Percentiles rank a stretch among this genome's conserved stretches.
phyloP scores from a whole-genome alignment of 2,888 invertebrate species.

The Ceriagrion tenellum region DNA sequence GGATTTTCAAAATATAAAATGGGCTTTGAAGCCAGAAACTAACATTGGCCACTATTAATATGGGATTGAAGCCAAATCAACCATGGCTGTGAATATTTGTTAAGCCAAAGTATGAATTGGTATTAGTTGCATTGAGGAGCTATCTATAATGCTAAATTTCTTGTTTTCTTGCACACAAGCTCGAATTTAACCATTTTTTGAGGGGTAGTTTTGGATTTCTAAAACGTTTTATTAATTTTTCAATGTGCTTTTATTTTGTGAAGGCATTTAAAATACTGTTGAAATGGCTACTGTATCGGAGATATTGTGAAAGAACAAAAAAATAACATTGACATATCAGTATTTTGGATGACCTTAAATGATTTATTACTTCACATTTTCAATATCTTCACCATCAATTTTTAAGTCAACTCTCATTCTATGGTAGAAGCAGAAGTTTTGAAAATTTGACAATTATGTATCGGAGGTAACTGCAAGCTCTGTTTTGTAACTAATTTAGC shows the following conservation, averaged over 20 bases:
- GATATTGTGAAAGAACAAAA: slow-evolving; percentile 36
- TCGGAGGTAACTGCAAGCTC: slow-evolving; percentile 42
- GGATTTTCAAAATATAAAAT: slow-evolving; percentile 54
- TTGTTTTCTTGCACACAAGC: slow-evolving; percentile 36
- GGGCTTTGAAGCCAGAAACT: slow-evolving; percentile 60
- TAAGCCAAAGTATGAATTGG: slow-evolving; percentile 66
- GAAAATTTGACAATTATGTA: slow-evolving; percentile 14
- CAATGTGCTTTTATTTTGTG: slow-evolving; percentile 4
- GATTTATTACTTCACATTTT: slow-evolving; percentile 56
- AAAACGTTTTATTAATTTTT: slow-evolving; percentile 24
- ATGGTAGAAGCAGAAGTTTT: neutral
- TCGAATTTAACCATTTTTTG: slow-evolving; percentile 15
- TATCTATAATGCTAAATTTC: slow-evolving; percentile 32
- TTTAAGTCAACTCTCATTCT: slow-evolving; percentile 22
- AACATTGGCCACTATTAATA: slow-evolving; percentile 57
- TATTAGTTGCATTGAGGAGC: slow-evolving; percentile 63
- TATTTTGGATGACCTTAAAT: slow-evolving; percentile 59
- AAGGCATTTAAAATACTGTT: slow-evolving; percentile 58
- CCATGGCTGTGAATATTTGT: slow-evolving; percentile 66
- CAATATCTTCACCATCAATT: slow-evolving; percentile 54
- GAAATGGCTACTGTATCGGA: slow-evolving; percentile 23
- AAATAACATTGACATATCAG: slow-evolving; percentile 67
- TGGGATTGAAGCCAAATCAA: slow-evolving; percentile 52
- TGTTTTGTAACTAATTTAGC: slow-evolving; percentile 53
- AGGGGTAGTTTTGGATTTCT: slow-evolving; percentile 46